Evolutionary conservation across 92 coral and sea anemone genomes (phyloP), one percentile per base, ranked within the genome.

Genomic region (Isaurus tuberculatus): DNA sequence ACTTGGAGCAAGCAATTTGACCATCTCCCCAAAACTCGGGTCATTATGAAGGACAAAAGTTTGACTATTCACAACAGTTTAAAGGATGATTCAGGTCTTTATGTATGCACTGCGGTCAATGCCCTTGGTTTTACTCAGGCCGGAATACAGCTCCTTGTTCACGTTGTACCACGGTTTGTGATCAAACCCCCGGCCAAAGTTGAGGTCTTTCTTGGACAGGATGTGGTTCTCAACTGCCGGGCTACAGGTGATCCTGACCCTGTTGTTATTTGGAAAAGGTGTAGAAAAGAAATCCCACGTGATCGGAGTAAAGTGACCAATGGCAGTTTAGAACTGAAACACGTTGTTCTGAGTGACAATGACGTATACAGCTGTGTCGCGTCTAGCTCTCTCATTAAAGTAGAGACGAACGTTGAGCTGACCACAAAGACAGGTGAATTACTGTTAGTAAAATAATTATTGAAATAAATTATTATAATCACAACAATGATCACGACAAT

Each of bases 1-100:
- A 43, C 79, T 1, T 72, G 79, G 79, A 72, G 79, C 42, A 72
- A 72, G 63, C 79, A 46, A n/a, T 33, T 72, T 43, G 79, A 72
- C 28, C 61, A 57, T 26, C 79, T 72, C 4, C 25, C 79, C 4
- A 28, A 72, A 31, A 57, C 27, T 29, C 32, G 63, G 5, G 55
- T 57, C 40, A 46, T 30, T 19, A 25, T 72, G 55, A 33, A 72
- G 30, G 79, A 72, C 17, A 25, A 72, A 46, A 43, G 22, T 30
- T 26, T 72, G 20, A 72, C 37, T 10, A 72, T 72, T 46, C 61
- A 25, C 14, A 72, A 27, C 14, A 15, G 60, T 14, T 26, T 8
- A 13, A 72, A 16, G 23, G 16, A 31, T 22, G 79, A 72, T 57
- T 27, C 79, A 16, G 79, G 79, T 10, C 27, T 46, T 16, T 72